Base-by-base conservation (phyloP, 1,140 invertebrate species). In the Harlomillsia oculata region DNA sequence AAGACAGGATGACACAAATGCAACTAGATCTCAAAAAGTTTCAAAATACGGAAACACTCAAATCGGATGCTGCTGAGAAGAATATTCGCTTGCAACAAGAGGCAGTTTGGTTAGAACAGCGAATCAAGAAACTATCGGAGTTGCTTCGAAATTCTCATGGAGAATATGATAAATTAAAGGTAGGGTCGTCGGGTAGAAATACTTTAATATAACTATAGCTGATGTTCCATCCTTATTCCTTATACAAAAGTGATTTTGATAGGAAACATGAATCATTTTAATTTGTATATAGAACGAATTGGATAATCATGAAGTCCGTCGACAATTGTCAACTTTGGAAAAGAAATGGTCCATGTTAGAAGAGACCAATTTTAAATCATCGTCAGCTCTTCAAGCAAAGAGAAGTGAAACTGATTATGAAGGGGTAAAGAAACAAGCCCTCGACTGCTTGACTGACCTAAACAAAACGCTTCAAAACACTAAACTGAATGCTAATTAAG, bases 221-320 rank as follows among this genome's bases (percentile, higher is more conserved):
- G 9, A 9, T 11, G 8, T 43, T 43, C 8, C 8, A 43, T 13
- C 20, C 20, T 5, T 28, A 11, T 9, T 11, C 20, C 26, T 28
- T 43, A 8, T 46, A 13, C 20, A 26, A 23, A 9, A 40, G 6
- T 6, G 39, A 13, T 40, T 40, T 18, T 40, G 9, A 40, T 11
- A 13, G 9, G 18, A 11, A 13, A 5, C 9, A 25, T 23, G 5
- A 21, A 23, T 21, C 21, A 48, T 13, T 18, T n/a, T 20, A 20
- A 4, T 39, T 37, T 60, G 62, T 67, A 71, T 37, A 20, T 73
- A 83, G 76, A 72, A 72, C 58, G 74, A 76, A 63, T 69, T 85
- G 11, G 75, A 80, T 60, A 80, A 81, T 18, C 83, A 84, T 69
- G 82, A 84, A 68, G 82, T 82, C 56, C 79, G 79, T 63, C 71